Base-by-base conservation (phyloP, 2,797 vertebrate genomes). In the Pelodytes ibericus region DNA sequence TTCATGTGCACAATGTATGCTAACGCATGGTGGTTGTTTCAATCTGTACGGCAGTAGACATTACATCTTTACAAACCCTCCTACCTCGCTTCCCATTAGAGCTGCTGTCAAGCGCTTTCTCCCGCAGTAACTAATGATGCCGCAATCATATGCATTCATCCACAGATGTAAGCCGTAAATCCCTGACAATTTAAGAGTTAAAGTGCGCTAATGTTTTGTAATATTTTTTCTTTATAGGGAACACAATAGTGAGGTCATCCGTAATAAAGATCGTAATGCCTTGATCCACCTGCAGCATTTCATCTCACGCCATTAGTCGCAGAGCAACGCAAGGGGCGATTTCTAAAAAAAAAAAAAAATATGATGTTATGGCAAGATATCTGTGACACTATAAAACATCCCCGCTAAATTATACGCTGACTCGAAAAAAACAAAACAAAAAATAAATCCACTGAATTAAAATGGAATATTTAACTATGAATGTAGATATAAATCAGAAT, bases 241-340 rank as follows among this genome's bases (percentile, higher is more conserved):
- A 88, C 88, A 93, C 91, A 92, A 92, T 93, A 90, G 91, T 92
- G 92, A 93, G 90, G 90, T 92, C 92, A 93, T 91, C 88, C 87
- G 89, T 88, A 91, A 92, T 92, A 91, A 93, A 92, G 89, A 91
- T 89, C 86, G 89, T 89, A 91, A 89, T 91, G 85, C 72, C 82
- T 85, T 87, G 87, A n/a, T n/a, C 83, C 85, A 86, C 87, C 86
- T 88, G 84, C 83, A 88, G 86, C 87, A 90, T 89, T 89, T 84
- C 85, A 86, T 89, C 83, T 82, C 85, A 87, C 82, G 87, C 91
- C 85, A 80, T 90, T 93, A 91, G 89, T 84, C 77, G 83, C 86
- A 90, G 90, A 91, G 88, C 89, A 90, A 90, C 84, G 84, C 82
- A 85, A 79, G 78, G 70, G n/a, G 71, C 84, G 85, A 20, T 86